Percentiles rank a stretch among this genome's conserved stretches.
phyloP scores from a whole-genome alignment of 1,140 invertebrate species.

The Elymnias hypermnestra region DNA sequence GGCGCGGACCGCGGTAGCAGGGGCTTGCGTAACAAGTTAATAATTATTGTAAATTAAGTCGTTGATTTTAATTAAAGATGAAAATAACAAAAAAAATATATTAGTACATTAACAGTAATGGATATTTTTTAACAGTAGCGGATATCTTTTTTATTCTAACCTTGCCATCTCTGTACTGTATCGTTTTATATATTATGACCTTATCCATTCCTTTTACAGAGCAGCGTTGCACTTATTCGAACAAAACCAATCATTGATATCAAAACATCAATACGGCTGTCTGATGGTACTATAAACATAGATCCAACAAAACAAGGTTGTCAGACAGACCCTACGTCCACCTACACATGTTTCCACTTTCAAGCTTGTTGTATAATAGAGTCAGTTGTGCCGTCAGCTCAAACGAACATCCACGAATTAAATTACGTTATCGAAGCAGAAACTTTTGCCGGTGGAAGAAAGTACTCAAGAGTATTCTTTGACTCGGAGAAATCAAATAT shows the following conservation, averaged over 20 bases:
- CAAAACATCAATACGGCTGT: conserved; percentile 77
- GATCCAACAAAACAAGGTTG: conserved; percentile 88
- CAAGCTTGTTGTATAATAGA: conserved; percentile 90
- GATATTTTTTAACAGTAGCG: too few species aligned
- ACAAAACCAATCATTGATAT: conserved; percentile 93
- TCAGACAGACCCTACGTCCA: conserved; percentile 77
- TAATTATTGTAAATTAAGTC: too few species aligned
- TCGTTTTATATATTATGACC: too few species aligned
- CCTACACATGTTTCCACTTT: conserved; percentile 92
- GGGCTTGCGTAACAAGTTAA: too few species aligned
- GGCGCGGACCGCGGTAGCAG: too few species aligned
- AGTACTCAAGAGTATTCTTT: conserved; percentile 90
- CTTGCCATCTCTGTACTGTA: too few species aligned
- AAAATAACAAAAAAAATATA: too few species aligned
- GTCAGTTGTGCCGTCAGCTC: conserved; percentile 77
- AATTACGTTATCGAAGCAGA: conserved; percentile 91
- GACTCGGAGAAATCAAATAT: conserved; percentile 76
- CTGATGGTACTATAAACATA: conserved; percentile 82
- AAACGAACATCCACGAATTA: conserved; percentile 76
- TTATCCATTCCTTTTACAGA: too few species aligned
- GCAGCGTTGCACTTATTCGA: conserved; percentile 83
- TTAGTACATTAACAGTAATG: too few species aligned
- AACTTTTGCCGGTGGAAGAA: conserved; percentile 84
- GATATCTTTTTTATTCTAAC: too few species aligned
- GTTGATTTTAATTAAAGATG: too few species aligned